Conservation (phyloP, 2,797 vertebrate species). For the Potorous gilbertii region DNA sequence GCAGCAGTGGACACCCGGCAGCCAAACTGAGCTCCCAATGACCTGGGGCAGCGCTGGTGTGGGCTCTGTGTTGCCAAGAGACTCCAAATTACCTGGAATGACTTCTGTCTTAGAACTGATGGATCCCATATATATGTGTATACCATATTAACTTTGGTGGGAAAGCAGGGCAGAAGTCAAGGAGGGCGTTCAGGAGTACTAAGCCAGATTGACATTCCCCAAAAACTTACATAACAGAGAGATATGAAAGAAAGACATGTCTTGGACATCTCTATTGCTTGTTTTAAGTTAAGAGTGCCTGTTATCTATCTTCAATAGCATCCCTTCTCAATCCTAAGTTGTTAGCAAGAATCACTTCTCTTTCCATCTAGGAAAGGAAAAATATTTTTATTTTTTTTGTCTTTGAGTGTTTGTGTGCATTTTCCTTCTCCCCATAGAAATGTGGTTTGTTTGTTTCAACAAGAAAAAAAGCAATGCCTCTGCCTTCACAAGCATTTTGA, state of each 20-base stretch:
- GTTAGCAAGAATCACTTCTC: slow-evolving; percentile 11
- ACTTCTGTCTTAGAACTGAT: not conserved
- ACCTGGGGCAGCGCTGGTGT: not conserved
- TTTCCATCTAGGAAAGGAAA: not conserved
- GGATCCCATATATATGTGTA: not conserved
- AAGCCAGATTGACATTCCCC: not conserved
- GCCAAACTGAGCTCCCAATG: slow-evolving; percentile 47
- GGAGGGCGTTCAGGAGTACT: not conserved
- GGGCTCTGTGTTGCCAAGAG: not conserved
- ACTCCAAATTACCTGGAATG: not conserved
- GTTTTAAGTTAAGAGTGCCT: not conserved
- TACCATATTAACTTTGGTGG: not conserved
- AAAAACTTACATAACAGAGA: not conserved
- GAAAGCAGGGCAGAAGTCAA: not conserved
- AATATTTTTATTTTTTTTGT: not conserved
- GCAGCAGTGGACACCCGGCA: slow-evolving; percentile 68
- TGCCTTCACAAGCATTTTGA: slow-evolving; percentile 2
- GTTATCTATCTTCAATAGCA: accelerated
- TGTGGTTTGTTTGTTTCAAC: slow-evolving; percentile 2
- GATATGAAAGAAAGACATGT: not conserved
- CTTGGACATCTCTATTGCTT: not conserved
- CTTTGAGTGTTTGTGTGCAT: not conserved
- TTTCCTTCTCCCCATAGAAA: not conserved
- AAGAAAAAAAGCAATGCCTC: slow-evolving; percentile 19
- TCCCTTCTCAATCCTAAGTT: not conserved